Percentiles rank a stretch among this genome's conserved stretches.
Conservation (phyloP, 2,888 invertebrate species). For the Adineta ricciae region DNA sequence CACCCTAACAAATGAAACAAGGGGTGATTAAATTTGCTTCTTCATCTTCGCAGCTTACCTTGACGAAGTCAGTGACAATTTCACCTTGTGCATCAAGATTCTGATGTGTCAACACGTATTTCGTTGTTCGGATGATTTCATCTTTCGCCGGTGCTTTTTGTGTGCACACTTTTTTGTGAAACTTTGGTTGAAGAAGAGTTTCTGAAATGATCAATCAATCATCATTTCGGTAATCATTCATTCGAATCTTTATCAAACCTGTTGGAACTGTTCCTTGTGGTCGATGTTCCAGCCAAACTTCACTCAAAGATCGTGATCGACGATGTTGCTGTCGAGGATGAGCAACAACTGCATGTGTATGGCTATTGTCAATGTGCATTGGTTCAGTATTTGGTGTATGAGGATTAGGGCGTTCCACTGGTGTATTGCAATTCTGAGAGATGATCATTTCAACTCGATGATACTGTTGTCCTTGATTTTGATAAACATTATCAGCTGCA, state of each 20-base stretch:
- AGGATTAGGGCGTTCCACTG: not conserved
- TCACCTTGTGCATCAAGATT: too few relatives aligned
- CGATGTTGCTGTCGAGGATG: too few relatives aligned
- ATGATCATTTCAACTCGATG: too few relatives aligned
- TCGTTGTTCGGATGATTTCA: too few relatives aligned
- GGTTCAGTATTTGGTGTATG: not conserved
- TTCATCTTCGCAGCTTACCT: not conserved
- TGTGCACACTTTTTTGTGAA: slow-evolving; percentile 54
- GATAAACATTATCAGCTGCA: too few relatives aligned
- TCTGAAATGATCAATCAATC: slow-evolving; percentile 49
- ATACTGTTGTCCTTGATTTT: too few relatives aligned
- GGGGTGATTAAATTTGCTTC: slow-evolving; percentile 41
- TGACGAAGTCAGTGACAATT: too few relatives aligned
- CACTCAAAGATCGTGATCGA: too few relatives aligned
- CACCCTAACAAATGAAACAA: slow-evolving; percentile 50
- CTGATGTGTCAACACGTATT: too few relatives aligned
- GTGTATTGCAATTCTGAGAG: not conserved
- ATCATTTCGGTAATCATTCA: not conserved
- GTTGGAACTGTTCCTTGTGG: slow-evolving; percentile 52
- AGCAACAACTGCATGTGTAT: too few relatives aligned
- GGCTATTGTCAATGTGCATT: not conserved
- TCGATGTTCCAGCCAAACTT: too few relatives aligned
- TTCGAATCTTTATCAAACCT: not conserved
- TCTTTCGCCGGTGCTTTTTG: not conserved
- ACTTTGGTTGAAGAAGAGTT: slow-evolving; percentile 73